Percentiles rank a stretch among this genome's conserved stretches.
These are phyloP conservation scores for Dione vanillae DNA, from an alignment of 2,888 invertebrate species.

Conservation along the genomic window DNA sequence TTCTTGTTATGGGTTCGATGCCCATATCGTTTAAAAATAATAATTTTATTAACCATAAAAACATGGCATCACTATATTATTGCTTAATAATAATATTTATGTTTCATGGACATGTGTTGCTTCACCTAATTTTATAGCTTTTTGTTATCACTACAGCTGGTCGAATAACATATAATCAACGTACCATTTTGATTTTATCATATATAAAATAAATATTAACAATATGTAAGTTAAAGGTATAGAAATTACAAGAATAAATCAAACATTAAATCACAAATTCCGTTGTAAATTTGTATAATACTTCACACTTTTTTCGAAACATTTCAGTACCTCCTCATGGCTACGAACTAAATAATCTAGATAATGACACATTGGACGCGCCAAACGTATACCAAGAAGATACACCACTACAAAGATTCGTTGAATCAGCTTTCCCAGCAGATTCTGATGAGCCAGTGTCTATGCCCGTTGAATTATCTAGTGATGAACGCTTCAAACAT, in stretches of 20 bases:
- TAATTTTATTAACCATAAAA: background rate
- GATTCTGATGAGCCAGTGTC: conserved; percentile 78
- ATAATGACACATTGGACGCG: conserved; percentile 86
- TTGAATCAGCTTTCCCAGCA: conserved; percentile 69
- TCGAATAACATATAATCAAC: background rate
- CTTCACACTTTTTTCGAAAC: background rate
- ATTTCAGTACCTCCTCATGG: conserved; percentile 86
- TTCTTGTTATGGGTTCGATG: background rate
- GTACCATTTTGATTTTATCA: background rate
- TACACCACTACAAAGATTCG: conserved; percentile 64
- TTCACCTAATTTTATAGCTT: background rate
- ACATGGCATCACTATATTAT: background rate
- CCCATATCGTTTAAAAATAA: background rate
- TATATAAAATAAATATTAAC: background rate
- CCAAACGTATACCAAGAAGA: conserved; percentile 81
- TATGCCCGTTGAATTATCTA: conserved; percentile 72
- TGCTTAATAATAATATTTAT: conserved; percentile 3
- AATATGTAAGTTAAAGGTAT: background rate
- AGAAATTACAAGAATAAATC: background rate
- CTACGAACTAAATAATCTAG: conserved; percentile 87
- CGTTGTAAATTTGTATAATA: too few relatives aligned
- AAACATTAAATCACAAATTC: background rate
- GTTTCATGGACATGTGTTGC: conserved; percentile 7
- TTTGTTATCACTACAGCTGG: background rate
- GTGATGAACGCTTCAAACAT: conserved; percentile 86